These are phyloP conservation scores for Struthidea cinerea DNA, from an alignment of 2,113 vertebrate species.

Conservation along the genomic window DNA sequence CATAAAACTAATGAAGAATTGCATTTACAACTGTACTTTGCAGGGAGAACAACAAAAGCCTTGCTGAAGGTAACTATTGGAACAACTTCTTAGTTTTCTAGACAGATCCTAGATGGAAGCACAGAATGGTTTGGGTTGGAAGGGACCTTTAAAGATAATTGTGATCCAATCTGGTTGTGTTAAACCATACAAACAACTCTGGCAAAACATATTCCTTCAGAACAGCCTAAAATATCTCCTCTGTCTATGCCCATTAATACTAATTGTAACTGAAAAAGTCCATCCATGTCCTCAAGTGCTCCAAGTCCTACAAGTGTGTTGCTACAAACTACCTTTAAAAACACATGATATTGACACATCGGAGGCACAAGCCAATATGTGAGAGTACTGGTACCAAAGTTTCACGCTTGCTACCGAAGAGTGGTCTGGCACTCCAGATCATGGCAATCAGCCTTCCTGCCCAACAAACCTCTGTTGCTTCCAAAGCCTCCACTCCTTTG, in stretches of 20 bases:
- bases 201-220: not conserved
- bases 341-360: not conserved
- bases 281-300: not conserved
- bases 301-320: not conserved
- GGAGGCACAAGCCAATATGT: accelerated
- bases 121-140: not conserved
- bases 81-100: not conserved
- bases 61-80: not conserved
- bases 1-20: not conserved
- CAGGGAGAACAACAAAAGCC: not conserved
- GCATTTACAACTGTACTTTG: not conserved
- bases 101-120: not conserved
- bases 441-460: not conserved
- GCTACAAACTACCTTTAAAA: not conserved
- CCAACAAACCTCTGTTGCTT: not conserved
- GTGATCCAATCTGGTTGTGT: not conserved
- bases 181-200: not conserved
- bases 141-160: not conserved
- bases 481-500: not conserved
- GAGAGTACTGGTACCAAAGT: not conserved
- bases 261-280: not conserved
- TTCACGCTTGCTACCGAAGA: not conserved
- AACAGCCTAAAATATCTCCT: not conserved
- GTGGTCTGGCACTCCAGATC: not conserved
- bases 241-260: not conserved